These are phyloP conservation scores for Helogale parvula DNA, from an alignment of 2,113 vertebrate genomes.

Conservation along the genomic window DNA sequence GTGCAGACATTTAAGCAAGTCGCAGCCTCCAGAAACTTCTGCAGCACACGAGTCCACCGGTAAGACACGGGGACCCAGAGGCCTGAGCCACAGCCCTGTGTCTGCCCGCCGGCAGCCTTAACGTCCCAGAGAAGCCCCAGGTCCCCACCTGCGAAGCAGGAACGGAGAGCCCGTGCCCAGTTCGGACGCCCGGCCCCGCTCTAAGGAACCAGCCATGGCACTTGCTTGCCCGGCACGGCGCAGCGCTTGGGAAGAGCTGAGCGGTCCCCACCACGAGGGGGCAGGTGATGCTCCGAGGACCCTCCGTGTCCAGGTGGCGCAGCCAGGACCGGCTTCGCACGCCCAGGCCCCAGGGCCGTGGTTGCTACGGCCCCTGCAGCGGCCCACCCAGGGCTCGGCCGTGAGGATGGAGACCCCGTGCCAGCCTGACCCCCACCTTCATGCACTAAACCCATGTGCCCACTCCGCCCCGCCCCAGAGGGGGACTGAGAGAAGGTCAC, in stretches of 20 bases:
- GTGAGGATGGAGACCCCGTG: background rate
- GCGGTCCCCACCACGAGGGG: background rate
- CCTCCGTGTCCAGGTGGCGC: background rate
- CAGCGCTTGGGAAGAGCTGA: background rate
- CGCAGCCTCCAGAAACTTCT: accelerated
- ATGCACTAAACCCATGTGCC: accelerated
- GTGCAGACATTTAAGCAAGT: background rate
- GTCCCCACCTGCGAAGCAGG: too few relatives aligned
- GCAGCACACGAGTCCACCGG: background rate
- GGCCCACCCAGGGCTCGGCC: background rate
- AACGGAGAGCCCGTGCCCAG: too few relatives aligned
- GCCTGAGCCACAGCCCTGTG: background rate
- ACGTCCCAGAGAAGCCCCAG: background rate
- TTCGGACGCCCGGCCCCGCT: accelerated
- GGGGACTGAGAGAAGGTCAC: accelerated
- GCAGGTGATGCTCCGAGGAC: background rate
- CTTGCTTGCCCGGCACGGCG: background rate
- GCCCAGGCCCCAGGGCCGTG: background rate
- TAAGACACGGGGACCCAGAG: background rate
- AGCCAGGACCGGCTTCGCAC: accelerated
- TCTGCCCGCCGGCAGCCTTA: background rate
- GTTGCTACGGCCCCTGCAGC: background rate
- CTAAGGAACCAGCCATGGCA: background rate
- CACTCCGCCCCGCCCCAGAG: background rate
- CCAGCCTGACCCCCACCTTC: background rate